Evolutionary conservation across 1,140 invertebrate species (phyloP).

Genomic region (Coboldia fuscipes): DNA sequence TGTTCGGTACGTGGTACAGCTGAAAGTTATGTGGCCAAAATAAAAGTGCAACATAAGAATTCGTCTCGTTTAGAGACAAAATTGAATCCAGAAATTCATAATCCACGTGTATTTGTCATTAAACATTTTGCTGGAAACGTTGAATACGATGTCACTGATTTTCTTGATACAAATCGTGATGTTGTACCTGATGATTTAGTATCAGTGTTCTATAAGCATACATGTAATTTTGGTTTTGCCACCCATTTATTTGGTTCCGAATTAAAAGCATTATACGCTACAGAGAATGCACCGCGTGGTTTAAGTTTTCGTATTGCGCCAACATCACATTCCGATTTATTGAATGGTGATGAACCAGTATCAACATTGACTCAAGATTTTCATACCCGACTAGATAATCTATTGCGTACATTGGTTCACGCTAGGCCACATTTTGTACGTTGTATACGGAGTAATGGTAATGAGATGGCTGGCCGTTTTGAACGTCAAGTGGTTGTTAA

Average conservation of each 20-base stretch:
- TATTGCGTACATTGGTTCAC: constrained; percentile 75
- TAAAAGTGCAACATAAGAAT: constrained; percentile 63
- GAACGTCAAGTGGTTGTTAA: constrained; percentile 56
- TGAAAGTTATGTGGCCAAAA: constrained; percentile 71
- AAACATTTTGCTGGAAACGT: constrained; percentile 81
- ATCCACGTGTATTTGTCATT: constrained; percentile 68
- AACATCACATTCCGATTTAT: constrained; percentile 67
- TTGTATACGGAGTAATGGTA: constrained; percentile 68
- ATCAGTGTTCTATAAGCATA: constrained; percentile 78
- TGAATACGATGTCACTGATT: constrained; percentile 72
- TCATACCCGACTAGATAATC: constrained; percentile 77
- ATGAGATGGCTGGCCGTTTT: constrained; percentile 54
- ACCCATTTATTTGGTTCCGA: constrained; percentile 85
- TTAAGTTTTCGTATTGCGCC: constrained; percentile 76
- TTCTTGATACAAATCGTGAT: constrained; percentile 81
- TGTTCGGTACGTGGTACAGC: constrained; percentile 69
- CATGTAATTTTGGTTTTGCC: constrained; percentile 86
- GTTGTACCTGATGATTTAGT: constrained; percentile 80
- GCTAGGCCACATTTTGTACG: constrained; percentile 84
- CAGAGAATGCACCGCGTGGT: constrained; percentile 59
- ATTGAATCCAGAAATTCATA: constrained; percentile 34
- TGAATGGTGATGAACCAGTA: constrained; percentile 71
- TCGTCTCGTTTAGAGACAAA: constrained; percentile 33
- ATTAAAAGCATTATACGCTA: constrained; percentile 63
- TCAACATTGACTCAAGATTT: constrained; percentile 88